A percentile compares a stretch with the other conserved stretches of the same genome.
Evolutionary conservation across 2,888 invertebrate genomes (phyloP).

Genomic region (Metalampra italica): DNA sequence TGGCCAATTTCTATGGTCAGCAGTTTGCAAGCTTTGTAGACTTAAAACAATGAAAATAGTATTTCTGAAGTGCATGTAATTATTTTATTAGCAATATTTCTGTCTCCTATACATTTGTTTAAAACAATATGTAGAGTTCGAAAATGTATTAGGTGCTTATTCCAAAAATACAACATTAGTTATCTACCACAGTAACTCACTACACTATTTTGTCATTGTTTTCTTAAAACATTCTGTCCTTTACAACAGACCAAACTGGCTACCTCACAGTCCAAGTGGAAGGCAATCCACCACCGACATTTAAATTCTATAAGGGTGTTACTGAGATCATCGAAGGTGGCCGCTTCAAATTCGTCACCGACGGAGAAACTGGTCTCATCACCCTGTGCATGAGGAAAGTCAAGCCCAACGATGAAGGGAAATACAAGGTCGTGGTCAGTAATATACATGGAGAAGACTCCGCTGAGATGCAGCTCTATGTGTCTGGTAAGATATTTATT

Average conservation of each 20-base stretch:
- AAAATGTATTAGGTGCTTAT: too few species aligned
- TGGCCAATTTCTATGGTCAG: too few species aligned
- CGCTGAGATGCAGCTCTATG: slow-evolving; percentile 96
- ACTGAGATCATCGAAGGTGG: slow-evolving; percentile 96
- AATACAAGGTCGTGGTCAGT: slow-evolving; percentile 94
- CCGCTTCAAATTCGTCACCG: slow-evolving; percentile 95
- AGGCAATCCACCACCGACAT: slow-evolving; percentile 96
- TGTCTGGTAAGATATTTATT: slow-evolving; percentile 84
- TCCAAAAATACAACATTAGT: too few species aligned
- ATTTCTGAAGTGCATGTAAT: too few species aligned
- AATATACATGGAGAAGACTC: slow-evolving; percentile 97
- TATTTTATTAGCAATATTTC: too few species aligned
- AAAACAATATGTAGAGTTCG: too few species aligned
- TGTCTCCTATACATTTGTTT: too few species aligned
- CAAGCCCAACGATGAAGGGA: slow-evolving; percentile 97
- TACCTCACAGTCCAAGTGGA: slow-evolving; percentile 96
- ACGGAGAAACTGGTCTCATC: slow-evolving; percentile 94
- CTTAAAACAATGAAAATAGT: background rate
- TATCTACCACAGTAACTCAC: too few species aligned
- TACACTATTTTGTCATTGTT: too few species aligned
- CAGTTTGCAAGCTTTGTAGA: too few species aligned
- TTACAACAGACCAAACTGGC: slow-evolving; percentile 88
- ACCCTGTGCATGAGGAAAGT: slow-evolving; percentile 97
- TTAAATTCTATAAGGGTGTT: slow-evolving; percentile 97
- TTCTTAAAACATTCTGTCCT: background rate